Evolutionary conservation across 2,797 vertebrate genomes (phyloP), one percentile per base, ranked within the genome.

Genomic region (Crocodylus rhombifer): DNA sequence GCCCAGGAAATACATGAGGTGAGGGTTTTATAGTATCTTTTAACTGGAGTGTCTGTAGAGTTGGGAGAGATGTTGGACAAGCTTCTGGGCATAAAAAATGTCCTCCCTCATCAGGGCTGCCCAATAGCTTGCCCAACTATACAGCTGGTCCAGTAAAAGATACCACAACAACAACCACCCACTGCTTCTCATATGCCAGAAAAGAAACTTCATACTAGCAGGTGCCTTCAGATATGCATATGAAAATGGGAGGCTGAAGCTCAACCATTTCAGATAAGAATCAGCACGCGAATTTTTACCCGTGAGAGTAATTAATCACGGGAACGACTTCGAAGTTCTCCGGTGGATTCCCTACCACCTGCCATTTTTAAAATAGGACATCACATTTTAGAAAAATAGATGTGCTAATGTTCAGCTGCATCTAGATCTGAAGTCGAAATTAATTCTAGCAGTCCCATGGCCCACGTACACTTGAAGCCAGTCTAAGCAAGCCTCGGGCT

Each of bases 401-500:
- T 60, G 86, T 28, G 62, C 78, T 84, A 42, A 10, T 67, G 86
- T 80, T 90, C 90, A 80, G 82, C 82, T 23, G 28, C 23, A 78
- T 84, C 16, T 77, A 36, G 82, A 78, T 2, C 6, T 92, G 73
- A 78, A 84, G 93, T 88, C 65, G 11, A 57, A 87, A 80, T 69
- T 84, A 85, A 87, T 36, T 51, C 67, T 62, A 56, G 78, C 91
- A 90, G 83, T 82, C 84, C 77, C 23, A 63, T 1, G 75, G 88
- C 60, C 78, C 64, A 25, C 69, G 82, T 86, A 91, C 57, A 62
- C 64, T 92, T 91, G 91, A 95, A 91, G 78, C 23, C 30, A 4
- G 92, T 89, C 69, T 62, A 95, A 85, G 94, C 65, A 69, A 97
- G 90, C 88, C 90, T 77, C 78, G 30, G 61, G 87, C 91, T 91